Evolutionary conservation across 2,888 invertebrate species (phyloP), one percentile per base, ranked within the genome.

Genomic region (Dynastes hyllus): DNA sequence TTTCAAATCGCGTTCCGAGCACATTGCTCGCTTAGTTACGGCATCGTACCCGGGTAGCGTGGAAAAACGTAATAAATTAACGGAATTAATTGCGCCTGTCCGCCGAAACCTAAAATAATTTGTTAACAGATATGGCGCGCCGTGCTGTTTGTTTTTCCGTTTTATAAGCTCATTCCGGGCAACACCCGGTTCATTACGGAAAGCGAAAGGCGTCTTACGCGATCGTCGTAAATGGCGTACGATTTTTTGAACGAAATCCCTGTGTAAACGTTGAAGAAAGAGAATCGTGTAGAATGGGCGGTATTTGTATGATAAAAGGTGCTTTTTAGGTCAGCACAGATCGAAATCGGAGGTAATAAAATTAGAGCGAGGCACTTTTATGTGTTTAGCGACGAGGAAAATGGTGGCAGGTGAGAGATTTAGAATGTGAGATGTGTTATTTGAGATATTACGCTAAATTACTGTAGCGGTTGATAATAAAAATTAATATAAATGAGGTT

Each of bases 51-150:
- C 55, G 77, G 70, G 77, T 77, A 77, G 78, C 78, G 61, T 78
- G 78, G 70, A 69, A 78, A 78, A 71, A 70, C 70, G 63, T 70
- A 50, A 78, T 78, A 78, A 78, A 78, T 78, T 78, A 78, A 71
- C 22, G 40, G 61, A 61, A 78, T 78, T 78, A 78, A 69, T 69
- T 70, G 70, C 78, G 55, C 29, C 78, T 71, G 78, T 78, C 70
- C 32, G 51, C 22, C 50, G 32, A 63, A 78, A 58, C 61, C 70
- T 58, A 78, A 78, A 71, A 78, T 70, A 78, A 78, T 78, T 78
- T 78, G 78, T 78, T 78, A 78, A 70, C 71, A 63, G 66, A 75
- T 75, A 63, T 61, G 67, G 67, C 67, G 45, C 50, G 67, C 61
- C 27, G 27, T 22, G 11, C 16, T 69, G 50, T 69, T 69, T 69